Percentiles rank a stretch among this genome's conserved stretches.
phyloP scores from a whole-genome alignment of 2,888 invertebrate genomes.

The Furcula furcula region DNA sequence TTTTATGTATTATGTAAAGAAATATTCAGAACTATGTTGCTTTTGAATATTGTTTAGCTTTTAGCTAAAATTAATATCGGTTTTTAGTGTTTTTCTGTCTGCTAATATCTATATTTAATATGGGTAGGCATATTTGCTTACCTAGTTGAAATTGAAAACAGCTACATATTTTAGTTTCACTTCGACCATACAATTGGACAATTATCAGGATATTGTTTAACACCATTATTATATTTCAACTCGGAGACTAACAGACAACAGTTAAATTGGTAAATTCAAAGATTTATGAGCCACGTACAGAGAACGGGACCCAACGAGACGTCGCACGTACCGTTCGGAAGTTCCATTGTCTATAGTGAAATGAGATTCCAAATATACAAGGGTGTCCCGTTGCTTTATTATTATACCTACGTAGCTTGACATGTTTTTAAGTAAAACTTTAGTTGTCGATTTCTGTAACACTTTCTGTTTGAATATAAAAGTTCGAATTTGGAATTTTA shows the following conservation, averaged over 20 bases:
- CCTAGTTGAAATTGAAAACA: no score
- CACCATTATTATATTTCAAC: conserved; percentile 65
- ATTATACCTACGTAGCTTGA: no score
- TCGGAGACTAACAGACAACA: conserved; percentile 54
- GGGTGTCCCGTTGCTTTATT: not conserved
- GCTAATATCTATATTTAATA: no score
- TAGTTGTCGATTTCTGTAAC: conserved; percentile 13
- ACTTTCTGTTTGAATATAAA: no score
- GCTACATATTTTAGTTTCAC: no score
- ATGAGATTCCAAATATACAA: conserved; percentile 6
- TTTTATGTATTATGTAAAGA: no score
- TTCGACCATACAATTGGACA: conserved; percentile 47
- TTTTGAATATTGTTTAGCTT: no score
- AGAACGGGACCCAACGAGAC: conserved; percentile 34
- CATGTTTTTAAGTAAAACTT: not conserved
- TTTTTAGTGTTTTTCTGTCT: no score
- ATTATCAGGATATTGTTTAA: conserved; percentile 55
- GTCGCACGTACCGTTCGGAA: conserved; percentile 27
- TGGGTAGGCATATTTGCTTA: no score
- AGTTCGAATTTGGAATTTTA: no score
- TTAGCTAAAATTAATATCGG: no score
- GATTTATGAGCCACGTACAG: conserved; percentile 49
- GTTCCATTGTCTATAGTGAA: conserved; percentile 19
- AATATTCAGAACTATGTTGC: no score
- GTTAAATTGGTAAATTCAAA: conserved; percentile 59